Evolutionary conservation across 2,113 vertebrate genomes (phyloP).

Genomic region (Chaetura pelagica): DNA sequence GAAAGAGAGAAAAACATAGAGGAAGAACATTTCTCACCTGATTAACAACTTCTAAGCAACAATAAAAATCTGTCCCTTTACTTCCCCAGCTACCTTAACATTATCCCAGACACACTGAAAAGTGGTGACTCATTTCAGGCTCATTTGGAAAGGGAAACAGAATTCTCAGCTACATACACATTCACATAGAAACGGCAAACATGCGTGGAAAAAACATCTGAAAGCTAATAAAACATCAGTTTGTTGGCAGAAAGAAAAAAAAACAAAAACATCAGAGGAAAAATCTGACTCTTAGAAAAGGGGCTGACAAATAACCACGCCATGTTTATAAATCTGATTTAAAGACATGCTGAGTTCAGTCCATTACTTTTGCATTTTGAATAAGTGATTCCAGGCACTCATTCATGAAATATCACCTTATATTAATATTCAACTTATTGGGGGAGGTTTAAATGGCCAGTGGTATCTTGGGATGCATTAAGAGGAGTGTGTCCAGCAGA

Average conservation of each 20-base stretch:
- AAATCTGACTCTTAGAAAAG: not conserved
- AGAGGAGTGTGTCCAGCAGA: too few species aligned
- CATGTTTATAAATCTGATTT: not conserved
- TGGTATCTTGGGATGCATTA: too few species aligned
- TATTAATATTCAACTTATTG: not conserved
- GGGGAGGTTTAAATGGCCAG: too few species aligned
- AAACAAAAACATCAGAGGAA: not conserved
- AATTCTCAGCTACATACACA: not conserved
- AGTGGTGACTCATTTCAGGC: not conserved
- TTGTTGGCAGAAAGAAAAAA: not conserved
- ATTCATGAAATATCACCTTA: not conserved
- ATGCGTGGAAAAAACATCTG: not conserved
- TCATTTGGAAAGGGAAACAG: not conserved
- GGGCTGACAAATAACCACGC: not conserved
- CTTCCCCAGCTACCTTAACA: not conserved
- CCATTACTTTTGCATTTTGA: not conserved
- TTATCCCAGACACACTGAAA: not conserved
- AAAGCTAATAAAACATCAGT: not conserved
- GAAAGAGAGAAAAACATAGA: not conserved
- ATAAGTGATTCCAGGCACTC: not conserved
- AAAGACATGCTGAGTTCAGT: not conserved
- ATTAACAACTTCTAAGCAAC: not conserved
- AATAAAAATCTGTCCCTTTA: not conserved
- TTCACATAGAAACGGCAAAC: not conserved
- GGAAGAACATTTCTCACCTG: not conserved